Conservation (phyloP, 2,113 vertebrate species). For the Brevimyrus niger region DNA sequence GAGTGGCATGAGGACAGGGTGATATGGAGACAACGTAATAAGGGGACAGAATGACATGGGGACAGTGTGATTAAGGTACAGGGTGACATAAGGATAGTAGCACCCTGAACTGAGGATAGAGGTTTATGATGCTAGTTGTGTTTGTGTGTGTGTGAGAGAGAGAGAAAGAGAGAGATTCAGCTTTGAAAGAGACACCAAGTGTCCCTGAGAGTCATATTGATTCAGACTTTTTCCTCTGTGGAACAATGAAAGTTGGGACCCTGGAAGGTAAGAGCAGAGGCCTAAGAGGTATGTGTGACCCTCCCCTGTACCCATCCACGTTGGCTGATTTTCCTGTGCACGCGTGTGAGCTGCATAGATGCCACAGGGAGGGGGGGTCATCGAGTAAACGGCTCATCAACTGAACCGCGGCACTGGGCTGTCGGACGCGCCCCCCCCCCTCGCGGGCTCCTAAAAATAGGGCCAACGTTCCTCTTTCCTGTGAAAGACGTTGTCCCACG, state of each 20-base stretch:
- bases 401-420: conserved; percentile 33
- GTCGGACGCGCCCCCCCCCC: conserved; percentile 32
- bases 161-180: background rate
- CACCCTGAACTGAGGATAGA: background rate
- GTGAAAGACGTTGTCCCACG: background rate
- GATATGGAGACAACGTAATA: background rate
- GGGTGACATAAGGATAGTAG: background rate
- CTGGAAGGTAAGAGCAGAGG: background rate
- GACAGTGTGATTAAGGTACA: background rate
- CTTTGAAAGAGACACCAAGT: background rate
- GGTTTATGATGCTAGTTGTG: background rate
- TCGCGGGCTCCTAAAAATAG: conserved; percentile 41
- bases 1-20: background rate
- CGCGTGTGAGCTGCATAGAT: background rate
- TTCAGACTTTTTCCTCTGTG: background rate
- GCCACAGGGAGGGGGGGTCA: conserved; percentile 5
- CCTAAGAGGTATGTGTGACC: background rate
- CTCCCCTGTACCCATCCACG: background rate
- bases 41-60: background rate
- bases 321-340: background rate
- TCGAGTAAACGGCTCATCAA: conserved; percentile 34
- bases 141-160: background rate
- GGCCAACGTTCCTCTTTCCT: conserved; percentile 28
- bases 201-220: background rate
- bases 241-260: background rate